Base-by-base conservation (phyloP, 2,888 invertebrate genomes). In the Nomada ferruginata region DNA sequence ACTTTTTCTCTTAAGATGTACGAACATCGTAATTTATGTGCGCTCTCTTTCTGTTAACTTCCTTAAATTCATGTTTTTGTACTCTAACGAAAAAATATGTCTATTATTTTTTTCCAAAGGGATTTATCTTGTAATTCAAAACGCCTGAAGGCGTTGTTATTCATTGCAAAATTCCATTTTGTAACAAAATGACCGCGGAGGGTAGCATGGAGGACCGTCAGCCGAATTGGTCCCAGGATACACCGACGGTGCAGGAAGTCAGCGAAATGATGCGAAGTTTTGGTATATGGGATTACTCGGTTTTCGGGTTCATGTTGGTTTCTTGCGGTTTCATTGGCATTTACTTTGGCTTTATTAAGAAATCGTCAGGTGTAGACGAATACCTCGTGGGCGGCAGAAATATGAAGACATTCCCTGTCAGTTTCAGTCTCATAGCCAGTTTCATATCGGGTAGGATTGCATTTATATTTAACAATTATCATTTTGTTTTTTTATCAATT, bases 341-440 rank as follows among this genome's bases (percentile, higher is more conserved):
- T n/a, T 97, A 97, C 92, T 98, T 97, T 94, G 97, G 97, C 1
- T 96, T 97, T 85, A 95, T 96, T 92, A 96, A 96, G 91, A 96
- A 96, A 81, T 95, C 95, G 71, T 94, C 94, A 0, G 95, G 96
- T 1, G 95, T 96, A 92, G 96, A 97, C 91, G 95, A 95, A 76
- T 97, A 98, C 91, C 95, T 98, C 69, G 96, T 98, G 75, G 98
- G 97, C 29, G 97, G 97, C 74, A 95, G 97, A 88, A 96, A 96
- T 90, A 97, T 98, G 97, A 95, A 96, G 90, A 96, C 96, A 23
- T 95, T 98, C 91, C 98, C 98, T 3, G 96, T 98, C 72, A 95
- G 97, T 47, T 95, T 98, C 95, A 98, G 98, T 0, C 95, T 98
- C 50, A 96, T 98, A 79, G 98, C 98, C 71, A 97, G 97, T 92